phyloP scores from a whole-genome alignment of 2,797 vertebrate species.

The Anas bernieri region DNA sequence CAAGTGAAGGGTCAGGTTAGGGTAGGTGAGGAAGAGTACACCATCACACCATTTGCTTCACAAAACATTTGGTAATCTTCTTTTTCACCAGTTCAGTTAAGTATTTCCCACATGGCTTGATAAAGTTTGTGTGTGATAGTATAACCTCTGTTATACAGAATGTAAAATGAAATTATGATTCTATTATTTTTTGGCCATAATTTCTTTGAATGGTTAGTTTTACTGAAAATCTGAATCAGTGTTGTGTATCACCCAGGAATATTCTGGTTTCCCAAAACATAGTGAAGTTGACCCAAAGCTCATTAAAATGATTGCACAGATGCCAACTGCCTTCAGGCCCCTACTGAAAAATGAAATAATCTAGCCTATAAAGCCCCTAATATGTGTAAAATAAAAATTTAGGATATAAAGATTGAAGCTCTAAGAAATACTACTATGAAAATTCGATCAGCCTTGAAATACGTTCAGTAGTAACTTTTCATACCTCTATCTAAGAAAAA shows the following conservation, averaged over 20 bases:
- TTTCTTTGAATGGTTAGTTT: not conserved
- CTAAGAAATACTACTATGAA: not conserved
- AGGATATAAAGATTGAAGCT: not conserved
- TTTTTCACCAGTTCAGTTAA: not conserved
- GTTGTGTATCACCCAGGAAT: not conserved
- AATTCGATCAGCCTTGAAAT: not conserved
- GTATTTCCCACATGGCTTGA: not conserved
- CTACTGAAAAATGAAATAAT: not conserved
- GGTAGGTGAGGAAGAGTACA: no score
- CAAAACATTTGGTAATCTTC: not conserved
- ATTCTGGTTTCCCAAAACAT: not conserved
- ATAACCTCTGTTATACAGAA: not conserved
- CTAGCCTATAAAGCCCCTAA: not conserved
- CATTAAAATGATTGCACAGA: not conserved
- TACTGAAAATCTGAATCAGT: not conserved
- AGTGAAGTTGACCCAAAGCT: not conserved
- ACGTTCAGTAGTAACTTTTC: not conserved
- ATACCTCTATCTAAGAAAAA: not conserved
- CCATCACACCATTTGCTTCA: not conserved
- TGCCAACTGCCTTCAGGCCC: not conserved
- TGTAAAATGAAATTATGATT: not conserved
- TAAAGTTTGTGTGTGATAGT: not conserved
- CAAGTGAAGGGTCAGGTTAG: no score
- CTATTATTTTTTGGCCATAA: not conserved
- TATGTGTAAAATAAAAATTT: constrained; percentile 21